phyloP scores from a whole-genome alignment of 1,140 invertebrate species.

The Catajapyx aquilonaris region DNA sequence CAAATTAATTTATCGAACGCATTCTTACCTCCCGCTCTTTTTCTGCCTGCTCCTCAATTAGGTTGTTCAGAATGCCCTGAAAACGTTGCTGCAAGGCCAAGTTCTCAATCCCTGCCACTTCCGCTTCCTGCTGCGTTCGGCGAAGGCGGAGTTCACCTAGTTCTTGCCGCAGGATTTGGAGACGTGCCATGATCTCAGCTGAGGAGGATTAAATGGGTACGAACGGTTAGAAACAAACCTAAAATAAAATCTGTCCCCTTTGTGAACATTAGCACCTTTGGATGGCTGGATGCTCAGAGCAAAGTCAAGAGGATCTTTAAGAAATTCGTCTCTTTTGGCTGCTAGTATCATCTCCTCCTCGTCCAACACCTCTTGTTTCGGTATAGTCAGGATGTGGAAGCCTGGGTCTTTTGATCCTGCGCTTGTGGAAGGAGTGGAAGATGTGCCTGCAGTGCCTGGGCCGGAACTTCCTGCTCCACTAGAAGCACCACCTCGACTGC shows the following conservation, averaged over 20 bases:
- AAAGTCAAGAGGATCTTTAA: neutral
- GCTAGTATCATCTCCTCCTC: too few relatives aligned
- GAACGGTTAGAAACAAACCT: conserved; percentile 4
- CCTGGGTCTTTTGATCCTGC: neutral
- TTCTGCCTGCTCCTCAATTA: conserved; percentile 52
- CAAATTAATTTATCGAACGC: too few relatives aligned
- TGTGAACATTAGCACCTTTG: neutral
- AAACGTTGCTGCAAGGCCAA: conserved; percentile 56
- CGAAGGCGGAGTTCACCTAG: conserved; percentile 45
- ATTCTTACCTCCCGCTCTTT: conserved; percentile 56
- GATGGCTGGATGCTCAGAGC: neutral
- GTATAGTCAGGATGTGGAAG: neutral
- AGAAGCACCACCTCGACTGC: neutral
- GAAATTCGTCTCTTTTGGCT: neutral
- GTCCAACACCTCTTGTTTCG: conserved; percentile 4
- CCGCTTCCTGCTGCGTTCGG: conserved; percentile 50
- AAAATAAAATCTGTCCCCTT: neutral
- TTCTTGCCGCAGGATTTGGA: conserved; percentile 35
- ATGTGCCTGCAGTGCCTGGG: neutral
- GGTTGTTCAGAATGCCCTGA: conserved; percentile 52
- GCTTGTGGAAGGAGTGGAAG: too few relatives aligned
- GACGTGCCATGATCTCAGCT: conserved; percentile 19
- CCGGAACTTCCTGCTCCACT: conserved; percentile 2
- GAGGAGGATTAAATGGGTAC: too few relatives aligned
- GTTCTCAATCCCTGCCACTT: conserved; percentile 72